These are phyloP conservation scores for Dioctria rufipes DNA, from an alignment of 2,888 invertebrate genomes.

Conservation along the genomic window DNA sequence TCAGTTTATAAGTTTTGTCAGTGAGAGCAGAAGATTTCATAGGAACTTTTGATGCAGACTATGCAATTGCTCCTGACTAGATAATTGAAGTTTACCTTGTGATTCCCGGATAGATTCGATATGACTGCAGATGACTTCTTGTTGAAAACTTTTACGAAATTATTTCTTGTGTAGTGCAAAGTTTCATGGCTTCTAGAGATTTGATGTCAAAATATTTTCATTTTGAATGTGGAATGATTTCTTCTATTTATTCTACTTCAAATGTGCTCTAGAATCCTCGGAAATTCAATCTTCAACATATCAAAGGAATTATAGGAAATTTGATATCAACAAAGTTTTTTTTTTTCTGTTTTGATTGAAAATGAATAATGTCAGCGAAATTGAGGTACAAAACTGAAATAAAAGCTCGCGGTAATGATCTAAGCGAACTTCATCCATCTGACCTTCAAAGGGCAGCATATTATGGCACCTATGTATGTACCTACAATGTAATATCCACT, in stretches of 20 bases:
- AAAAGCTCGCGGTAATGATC: too few species aligned
- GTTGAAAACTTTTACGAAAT: constrained; percentile 3
- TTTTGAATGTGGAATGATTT: background rate
- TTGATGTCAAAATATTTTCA: background rate
- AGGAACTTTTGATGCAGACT: background rate
- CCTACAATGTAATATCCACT: too few species aligned
- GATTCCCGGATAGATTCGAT: constrained; percentile 7
- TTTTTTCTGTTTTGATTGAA: background rate
- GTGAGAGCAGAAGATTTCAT: background rate
- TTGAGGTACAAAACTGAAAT: background rate
- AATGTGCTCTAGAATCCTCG: too few species aligned
- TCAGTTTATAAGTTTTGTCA: constrained; percentile 24
- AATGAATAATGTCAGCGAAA: background rate
- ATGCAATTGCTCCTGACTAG: constrained; percentile 28
- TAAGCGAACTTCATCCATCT: too few species aligned
- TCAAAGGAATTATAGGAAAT: background rate
- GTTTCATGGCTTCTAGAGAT: constrained; percentile 1
- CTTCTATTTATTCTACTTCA: background rate
- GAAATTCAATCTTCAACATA: background rate
- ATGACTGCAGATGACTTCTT: background rate
- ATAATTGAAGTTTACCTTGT: constrained; percentile 46
- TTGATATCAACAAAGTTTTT: background rate
- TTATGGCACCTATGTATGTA: background rate
- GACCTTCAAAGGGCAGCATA: background rate
- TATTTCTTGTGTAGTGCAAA: background rate